Conservation (phyloP, 2,113 vertebrate species). For the Macroglossus sobrinus region DNA sequence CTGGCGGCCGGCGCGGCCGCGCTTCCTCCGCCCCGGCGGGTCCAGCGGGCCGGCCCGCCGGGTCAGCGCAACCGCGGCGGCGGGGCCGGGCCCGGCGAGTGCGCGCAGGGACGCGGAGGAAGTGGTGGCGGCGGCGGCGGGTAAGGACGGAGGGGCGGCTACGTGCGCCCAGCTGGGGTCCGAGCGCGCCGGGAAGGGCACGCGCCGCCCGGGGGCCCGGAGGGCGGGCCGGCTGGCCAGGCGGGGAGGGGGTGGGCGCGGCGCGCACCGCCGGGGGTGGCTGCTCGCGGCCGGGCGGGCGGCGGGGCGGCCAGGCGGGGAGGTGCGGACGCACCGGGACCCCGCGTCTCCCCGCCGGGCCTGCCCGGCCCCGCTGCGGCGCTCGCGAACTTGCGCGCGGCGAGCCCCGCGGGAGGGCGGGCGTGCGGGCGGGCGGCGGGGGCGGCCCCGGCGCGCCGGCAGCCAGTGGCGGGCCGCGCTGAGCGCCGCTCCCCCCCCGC, state of each 20-base stretch:
- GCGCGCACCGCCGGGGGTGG: neutral
- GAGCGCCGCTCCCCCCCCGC: conserved; percentile 30
- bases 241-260: neutral
- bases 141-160: conserved; percentile 48
- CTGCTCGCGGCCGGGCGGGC: neutral
- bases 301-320: too few species aligned
- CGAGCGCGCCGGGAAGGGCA: neutral
- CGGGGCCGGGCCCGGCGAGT: neutral
- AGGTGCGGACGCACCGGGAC: too few species aligned
- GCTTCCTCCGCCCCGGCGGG: neutral
- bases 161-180: neutral
- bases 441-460: conserved; percentile 4
- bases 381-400: neutral
- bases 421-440: neutral
- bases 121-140: conserved; percentile 66
- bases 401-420: neutral
- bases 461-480: conserved; percentile 46
- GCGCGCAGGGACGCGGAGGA: conserved; percentile 21
- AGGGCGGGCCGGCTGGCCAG: neutral
- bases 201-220: neutral
- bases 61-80: neutral
- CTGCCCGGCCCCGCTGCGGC: neutral
- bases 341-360: neutral
- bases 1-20: conserved; percentile 44
- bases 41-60: neutral